A percentile compares a stretch with the other conserved stretches of the same genome.
phyloP scores from a whole-genome alignment of 2,888 invertebrate species.

The Amorpha juglandis region DNA sequence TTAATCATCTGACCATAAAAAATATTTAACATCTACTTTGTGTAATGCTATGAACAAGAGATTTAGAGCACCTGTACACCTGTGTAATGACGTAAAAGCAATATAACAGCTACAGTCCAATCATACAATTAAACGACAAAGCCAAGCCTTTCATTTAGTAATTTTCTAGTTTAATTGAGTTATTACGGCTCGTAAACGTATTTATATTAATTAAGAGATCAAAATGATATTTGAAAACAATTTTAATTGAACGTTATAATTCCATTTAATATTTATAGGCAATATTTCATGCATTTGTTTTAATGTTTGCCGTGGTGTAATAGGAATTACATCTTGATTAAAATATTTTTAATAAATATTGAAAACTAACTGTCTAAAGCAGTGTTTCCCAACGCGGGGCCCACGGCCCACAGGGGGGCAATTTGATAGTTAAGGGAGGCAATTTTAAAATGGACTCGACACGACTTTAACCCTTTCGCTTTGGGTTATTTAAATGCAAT shows the following conservation, averaged over 20 bases:
- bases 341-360: background rate
- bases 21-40: background rate
- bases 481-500: too few species aligned
- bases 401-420: too few species aligned
- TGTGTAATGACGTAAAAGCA: background rate
- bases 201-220: slow-evolving; percentile 13
- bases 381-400: too few species aligned
- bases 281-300: background rate
- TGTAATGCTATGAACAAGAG: background rate
- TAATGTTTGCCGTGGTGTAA: background rate
- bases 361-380: too few species aligned
- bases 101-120: background rate
- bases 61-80: slow-evolving; percentile 4
- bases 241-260: slow-evolving; percentile 7
- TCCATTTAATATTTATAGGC: slow-evolving; percentile 7
- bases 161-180: slow-evolving; percentile 16
- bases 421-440: too few species aligned
- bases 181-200: slow-evolving; percentile 7
- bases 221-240: background rate
- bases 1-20: background rate
- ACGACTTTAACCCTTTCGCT: too few species aligned
- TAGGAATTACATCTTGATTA: background rate
- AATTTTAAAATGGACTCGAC: too few species aligned
- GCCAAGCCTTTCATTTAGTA: slow-evolving; percentile 2
- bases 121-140: background rate